phyloP scores from a whole-genome alignment of 1,140 invertebrate genomes.

The Pseudachorutes palmiensis region DNA sequence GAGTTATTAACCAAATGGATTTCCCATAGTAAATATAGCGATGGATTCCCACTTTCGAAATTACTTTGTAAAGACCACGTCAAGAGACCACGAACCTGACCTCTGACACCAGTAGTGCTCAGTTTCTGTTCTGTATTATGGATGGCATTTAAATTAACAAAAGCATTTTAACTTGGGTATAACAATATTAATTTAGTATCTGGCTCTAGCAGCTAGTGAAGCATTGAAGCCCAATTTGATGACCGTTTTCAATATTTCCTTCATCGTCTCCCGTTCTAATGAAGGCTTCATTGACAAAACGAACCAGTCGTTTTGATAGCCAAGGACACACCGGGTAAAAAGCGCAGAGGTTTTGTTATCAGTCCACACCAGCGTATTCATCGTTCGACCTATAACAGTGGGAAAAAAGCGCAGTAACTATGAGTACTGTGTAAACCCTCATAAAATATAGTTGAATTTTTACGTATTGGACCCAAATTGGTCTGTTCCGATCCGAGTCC shows the following conservation, averaged over 20 bases:
- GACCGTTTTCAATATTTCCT: constrained; percentile 2
- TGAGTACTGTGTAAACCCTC: too few species aligned
- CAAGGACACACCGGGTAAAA: constrained; percentile 6
- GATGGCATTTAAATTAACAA: background rate
- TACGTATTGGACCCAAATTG: constrained; percentile 7
- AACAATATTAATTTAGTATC: background rate
- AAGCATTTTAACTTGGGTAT: background rate
- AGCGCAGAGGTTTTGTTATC: constrained; percentile 10
- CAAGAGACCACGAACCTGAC: background rate
- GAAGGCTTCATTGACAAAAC: background rate
- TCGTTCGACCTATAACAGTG: background rate
- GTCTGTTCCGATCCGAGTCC: constrained; percentile 1
- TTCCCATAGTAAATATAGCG: background rate
- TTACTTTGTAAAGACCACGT: background rate
- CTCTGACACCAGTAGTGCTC: too few species aligned
- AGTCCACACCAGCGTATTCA: constrained; percentile 3
- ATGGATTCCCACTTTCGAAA: too few species aligned
- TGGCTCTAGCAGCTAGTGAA: background rate
- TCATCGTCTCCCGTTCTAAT: background rate
- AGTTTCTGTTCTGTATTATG: too few species aligned
- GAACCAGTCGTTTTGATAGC: constrained; percentile 11
- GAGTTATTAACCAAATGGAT: background rate
- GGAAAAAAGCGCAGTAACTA: background rate
- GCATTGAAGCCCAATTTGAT: constrained; percentile 6
- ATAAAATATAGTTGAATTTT: too few species aligned